These are phyloP conservation scores for Amazona vittata DNA, from an alignment of 2,113 vertebrate genomes.

Conservation along the genomic window DNA sequence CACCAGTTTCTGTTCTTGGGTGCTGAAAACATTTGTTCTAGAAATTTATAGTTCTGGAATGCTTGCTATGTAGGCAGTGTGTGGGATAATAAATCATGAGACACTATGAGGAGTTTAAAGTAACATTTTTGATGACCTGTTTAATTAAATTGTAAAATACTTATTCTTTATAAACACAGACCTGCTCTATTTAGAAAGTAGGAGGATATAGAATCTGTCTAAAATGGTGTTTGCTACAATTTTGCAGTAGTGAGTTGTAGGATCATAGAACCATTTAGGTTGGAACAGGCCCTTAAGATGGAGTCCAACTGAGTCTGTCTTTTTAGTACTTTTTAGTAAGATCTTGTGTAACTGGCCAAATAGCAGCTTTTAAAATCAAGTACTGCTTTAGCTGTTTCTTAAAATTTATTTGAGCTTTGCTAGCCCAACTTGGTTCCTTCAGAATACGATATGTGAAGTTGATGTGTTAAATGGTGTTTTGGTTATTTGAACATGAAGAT, in stretches of 20 bases:
- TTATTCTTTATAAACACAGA: neutral
- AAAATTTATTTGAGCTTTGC: neutral
- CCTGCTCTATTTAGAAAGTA: neutral
- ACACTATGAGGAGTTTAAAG: neutral
- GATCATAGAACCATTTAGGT: neutral
- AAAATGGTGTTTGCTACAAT: neutral
- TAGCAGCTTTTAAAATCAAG: neutral
- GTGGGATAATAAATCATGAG: conserved; percentile 37
- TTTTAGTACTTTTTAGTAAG: neutral
- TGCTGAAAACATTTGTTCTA: conserved; percentile 9
- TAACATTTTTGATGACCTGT: conserved; percentile 25
- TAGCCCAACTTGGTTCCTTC: neutral
- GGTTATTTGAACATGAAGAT: neutral
- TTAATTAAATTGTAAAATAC: neutral
- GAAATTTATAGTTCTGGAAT: conserved; percentile 18
- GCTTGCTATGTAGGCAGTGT: conserved; percentile 18
- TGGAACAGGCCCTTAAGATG: neutral
- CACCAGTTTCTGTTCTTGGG: neutral
- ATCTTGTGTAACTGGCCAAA: neutral
- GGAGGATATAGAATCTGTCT: neutral
- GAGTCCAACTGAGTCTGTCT: accelerated
- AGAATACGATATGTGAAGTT: neutral
- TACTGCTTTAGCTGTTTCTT: neutral
- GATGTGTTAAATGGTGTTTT: neutral
- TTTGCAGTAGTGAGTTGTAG: neutral